These are phyloP conservation scores for Suricata suricatta DNA, from an alignment of 2,113 vertebrate species.

Conservation along the genomic window DNA sequence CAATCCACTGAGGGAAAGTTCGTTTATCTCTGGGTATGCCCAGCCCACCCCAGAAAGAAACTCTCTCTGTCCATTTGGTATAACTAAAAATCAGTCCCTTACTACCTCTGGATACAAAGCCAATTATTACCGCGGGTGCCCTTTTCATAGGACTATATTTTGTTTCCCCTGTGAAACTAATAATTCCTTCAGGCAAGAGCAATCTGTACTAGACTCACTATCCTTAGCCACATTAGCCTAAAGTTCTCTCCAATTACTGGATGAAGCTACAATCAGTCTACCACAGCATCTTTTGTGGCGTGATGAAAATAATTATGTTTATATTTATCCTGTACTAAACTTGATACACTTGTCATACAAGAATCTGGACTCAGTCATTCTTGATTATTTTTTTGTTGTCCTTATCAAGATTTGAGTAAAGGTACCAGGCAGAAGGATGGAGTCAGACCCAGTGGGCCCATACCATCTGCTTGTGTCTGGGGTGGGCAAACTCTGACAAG, in stretches of 20 bases:
- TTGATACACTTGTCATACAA: background rate
- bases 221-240: background rate
- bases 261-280: background rate
- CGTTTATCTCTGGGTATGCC: background rate
- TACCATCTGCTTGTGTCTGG: background rate
- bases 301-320: background rate
- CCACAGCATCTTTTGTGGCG: background rate
- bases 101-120: no score
- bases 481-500: background rate
- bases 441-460: background rate
- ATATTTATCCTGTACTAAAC: background rate
- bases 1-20: background rate
- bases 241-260: background rate
- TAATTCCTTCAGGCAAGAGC: background rate
- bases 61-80: background rate
- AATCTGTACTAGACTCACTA: background rate
- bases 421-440: background rate
- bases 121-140: accelerated
- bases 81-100: background rate
- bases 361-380: background rate
- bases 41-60: background rate
- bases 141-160: background rate
- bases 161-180: background rate
- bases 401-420: background rate
- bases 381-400: background rate